These are phyloP conservation scores for Gastracanthus pulcherrimus DNA, from an alignment of 2,888 invertebrate genomes.

Conservation along the genomic window DNA sequence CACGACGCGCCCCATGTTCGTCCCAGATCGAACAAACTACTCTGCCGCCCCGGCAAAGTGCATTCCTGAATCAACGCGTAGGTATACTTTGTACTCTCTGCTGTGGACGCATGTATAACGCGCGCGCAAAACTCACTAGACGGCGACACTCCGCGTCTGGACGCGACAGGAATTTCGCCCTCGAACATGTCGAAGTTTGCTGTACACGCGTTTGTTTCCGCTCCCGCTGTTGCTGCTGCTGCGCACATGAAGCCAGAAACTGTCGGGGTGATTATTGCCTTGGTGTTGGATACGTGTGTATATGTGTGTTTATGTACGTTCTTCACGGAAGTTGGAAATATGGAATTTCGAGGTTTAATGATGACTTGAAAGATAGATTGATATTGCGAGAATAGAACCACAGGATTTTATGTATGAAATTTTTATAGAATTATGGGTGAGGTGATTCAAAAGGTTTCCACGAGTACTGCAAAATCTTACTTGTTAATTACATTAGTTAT, in stretches of 20 bases:
- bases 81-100: no score
- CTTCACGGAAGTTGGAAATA: background rate
- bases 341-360: background rate
- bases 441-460: no score
- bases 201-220: background rate
- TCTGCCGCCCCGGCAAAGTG: background rate
- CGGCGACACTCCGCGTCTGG: background rate
- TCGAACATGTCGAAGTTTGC: background rate
- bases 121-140: no score
- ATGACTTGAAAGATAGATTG: no score
- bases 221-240: background rate
- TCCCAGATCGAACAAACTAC: background rate
- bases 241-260: background rate
- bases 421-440: no score
- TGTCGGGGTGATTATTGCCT: background rate
- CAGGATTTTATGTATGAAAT: background rate
- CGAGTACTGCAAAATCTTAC: no score
- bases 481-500: no score
- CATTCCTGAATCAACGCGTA: background rate
- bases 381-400: no score
- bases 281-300: no score
- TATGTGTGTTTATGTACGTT: background rate
- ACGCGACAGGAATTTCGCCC: background rate
- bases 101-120: no score
- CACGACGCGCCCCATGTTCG: no score